Conservation (phyloP, 2,888 invertebrate genomes). For the Agrochola lychnidis region DNA sequence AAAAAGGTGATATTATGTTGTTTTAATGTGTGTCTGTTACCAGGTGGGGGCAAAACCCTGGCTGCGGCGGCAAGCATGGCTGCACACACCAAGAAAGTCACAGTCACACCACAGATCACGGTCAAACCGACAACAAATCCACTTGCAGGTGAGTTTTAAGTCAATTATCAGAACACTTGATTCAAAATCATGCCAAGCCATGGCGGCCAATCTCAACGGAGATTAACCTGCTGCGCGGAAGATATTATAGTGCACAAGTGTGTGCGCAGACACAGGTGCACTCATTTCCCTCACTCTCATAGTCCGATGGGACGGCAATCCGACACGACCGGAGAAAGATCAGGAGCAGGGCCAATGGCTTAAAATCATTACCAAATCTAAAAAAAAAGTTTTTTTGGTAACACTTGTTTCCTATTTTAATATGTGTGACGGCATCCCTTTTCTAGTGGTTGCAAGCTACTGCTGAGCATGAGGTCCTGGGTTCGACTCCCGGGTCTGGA, state of each 20-base stretch:
- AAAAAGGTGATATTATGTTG: background rate
- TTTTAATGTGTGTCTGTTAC: conserved; percentile 1
- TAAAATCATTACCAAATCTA: background rate
- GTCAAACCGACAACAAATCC: conserved; percentile 86
- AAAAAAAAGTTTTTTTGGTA: no score
- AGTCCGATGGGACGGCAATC: no score
- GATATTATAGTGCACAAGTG: no score
- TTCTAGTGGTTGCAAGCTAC: background rate
- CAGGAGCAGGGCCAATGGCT: no score
- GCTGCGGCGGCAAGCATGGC: conserved; percentile 94
- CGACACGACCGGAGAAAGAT: no score
- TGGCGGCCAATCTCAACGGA: no score
- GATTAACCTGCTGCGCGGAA: no score
- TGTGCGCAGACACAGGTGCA: no score
- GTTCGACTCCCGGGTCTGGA: background rate
- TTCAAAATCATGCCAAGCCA: background rate
- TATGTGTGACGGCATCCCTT: no score
- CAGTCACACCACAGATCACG: conserved; percentile 76
- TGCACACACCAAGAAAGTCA: conserved; percentile 87
- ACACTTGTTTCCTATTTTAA: no score
- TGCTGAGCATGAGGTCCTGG: background rate
- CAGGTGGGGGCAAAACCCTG: conserved; percentile 96
- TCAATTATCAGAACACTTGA: background rate
- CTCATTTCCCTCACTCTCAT: no score
- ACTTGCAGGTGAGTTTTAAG: conserved; percentile 79